Base-by-base conservation (phyloP, 2,888 invertebrate species). In the Lymantria dispar region DNA sequence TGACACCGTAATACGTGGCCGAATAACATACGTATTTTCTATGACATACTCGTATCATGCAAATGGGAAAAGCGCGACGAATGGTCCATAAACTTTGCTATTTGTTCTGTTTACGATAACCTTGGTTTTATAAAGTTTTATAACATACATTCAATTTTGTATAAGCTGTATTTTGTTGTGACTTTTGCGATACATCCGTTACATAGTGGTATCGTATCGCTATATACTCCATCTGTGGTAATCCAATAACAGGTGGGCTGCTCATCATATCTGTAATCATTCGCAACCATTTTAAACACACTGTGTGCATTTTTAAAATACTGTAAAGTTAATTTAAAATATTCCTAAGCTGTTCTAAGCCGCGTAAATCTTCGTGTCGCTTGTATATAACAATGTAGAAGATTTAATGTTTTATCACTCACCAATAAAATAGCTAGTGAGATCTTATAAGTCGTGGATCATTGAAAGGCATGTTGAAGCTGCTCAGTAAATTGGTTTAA, bases 41-140 rank as follows among this genome's bases (percentile, higher is more conserved):
- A 78, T 84, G 76, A 76, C 77, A 80, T 70, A 74, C 72, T 78
- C 76, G 76, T 77, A 74, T 81, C 81, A 85, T 88, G 87, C 80
- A 87, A 85, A 89, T 88, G 84, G 84, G 2, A 80, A 87, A 84
- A 80, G 75, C 83, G 80, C 80, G 80, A 84, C 82, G 81, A 80
- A 83, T 81, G 76, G 83, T 75, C 85, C 87, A 83, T 90, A 88
- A 90, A 88, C 59, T 78, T 78, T 67, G 83, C 82, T 85, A 87
- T 89, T 86, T 85, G 84, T 87, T 88, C 83, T 83, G 84, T 89
- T 87, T 87, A 87, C 87, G 87, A 89, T 88, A 86, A 85, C 81
- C 80, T 79, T 73, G 79, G 81, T 85, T 87, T 87, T 86, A 83
- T 83, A 85, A 78, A 83, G 81, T 79, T 86, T 87, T 87, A 87